Percentiles rank a stretch among this genome's conserved stretches.
phyloP scores from a whole-genome alignment of 1,140 invertebrate genomes.

The Linepithema humile region DNA sequence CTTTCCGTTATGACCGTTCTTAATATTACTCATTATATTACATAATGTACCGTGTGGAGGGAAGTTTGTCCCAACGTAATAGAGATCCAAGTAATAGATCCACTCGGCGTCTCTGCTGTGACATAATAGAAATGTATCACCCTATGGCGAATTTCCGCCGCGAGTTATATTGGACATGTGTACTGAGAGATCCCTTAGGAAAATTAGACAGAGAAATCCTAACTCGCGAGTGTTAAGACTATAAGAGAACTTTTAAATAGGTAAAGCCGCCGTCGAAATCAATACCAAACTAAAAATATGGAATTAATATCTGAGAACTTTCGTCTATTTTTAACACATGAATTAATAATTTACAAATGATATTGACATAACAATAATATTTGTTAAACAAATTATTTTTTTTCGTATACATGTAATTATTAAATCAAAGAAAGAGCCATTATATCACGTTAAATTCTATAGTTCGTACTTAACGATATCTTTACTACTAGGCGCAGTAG shows the following conservation, averaged over 20 bases:
- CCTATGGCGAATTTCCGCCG: background rate
- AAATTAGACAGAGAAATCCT: background rate
- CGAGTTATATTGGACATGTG: background rate
- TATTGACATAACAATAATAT: background rate
- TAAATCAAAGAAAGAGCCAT: background rate
- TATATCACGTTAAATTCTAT: background rate
- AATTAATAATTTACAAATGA: background rate
- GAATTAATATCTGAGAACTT: background rate
- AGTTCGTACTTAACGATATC: background rate
- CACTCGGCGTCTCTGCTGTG: background rate
- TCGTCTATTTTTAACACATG: background rate
- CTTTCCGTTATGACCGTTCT: background rate
- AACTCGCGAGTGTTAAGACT: background rate
- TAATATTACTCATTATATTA: background rate
- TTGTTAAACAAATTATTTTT: background rate
- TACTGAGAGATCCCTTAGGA: background rate
- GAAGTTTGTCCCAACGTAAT: background rate
- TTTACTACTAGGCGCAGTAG: background rate
- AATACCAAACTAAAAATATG: background rate
- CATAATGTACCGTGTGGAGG: background rate
- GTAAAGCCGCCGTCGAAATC: background rate
- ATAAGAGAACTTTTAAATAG: slow-evolving; percentile 11
- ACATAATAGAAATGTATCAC: slow-evolving; percentile 18
- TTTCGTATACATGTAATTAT: background rate
- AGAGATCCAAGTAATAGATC: background rate